These are phyloP conservation scores for Halictus rubicundus DNA, from an alignment of 1,140 invertebrate species.

Conservation along the genomic window DNA sequence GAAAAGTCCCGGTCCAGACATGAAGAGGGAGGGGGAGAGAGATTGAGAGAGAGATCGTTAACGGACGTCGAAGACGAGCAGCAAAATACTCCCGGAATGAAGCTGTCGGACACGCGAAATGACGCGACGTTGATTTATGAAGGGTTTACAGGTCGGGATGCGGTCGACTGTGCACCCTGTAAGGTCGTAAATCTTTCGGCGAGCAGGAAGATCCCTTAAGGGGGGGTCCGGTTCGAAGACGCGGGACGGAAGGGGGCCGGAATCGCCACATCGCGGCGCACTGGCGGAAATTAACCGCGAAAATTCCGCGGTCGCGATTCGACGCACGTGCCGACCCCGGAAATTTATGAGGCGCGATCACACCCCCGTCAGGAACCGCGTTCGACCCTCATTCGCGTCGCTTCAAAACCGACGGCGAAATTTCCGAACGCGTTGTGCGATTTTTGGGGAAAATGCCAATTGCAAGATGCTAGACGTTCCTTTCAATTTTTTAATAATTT, in stretches of 20 bases:
- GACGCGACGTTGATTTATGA: constrained; percentile 49
- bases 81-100: constrained; percentile 24
- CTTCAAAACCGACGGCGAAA: too few relatives aligned
- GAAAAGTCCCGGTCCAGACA: too few relatives aligned
- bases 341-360: constrained; percentile 12
- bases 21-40: not conserved
- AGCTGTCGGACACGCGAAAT: constrained; percentile 39
- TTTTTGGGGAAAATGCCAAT: too few relatives aligned
- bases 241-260: not conserved
- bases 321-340: constrained; percentile 24
- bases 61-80: not conserved
- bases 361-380: too few relatives aligned
- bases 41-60: not conserved
- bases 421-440: too few relatives aligned
- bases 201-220: not conserved
- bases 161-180: not conserved
- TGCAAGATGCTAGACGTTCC: too few relatives aligned
- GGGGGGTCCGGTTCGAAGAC: not conserved
- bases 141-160: not conserved
- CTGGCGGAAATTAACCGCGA: constrained; percentile 29
- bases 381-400: too few relatives aligned
- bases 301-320: constrained; percentile 28
- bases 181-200: constrained; percentile 32
- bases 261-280: not conserved
- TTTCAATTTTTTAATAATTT: too few relatives aligned